Evolutionary conservation across 1,140 invertebrate species (phyloP), one percentile per base, ranked within the genome.

Genomic region (Trialeurodes vaporariorum): DNA sequence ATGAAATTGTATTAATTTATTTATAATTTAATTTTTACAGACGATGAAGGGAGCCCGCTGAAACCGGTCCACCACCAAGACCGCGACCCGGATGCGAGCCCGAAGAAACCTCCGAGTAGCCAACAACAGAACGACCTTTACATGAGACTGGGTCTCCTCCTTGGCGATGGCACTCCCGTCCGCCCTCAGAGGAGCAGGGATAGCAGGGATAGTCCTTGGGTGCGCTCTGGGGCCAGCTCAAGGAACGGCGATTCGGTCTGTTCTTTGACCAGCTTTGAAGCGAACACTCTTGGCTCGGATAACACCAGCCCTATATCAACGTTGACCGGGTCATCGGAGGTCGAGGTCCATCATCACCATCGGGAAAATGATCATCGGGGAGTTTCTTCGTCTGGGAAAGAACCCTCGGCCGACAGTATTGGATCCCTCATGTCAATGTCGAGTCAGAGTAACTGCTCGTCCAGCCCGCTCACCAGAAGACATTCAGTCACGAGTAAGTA

Each of bases 251-350:
- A 81, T n/a, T 85, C 83, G 1, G 82, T 86, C 70, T 83, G 84
- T 24, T 92, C 90, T 0, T 75, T 92, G 22, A 87, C 86, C 1
- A 91, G 88, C 64, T 85, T 88, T 63, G 90, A 93, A 64, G 84
- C 86, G 1, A 65, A 70, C 26, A 73, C 82, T 76, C 12, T 75
- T 79, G n/a, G 84, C 2, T 90, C 91, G 0, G 87, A 86, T 61
- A 93, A 93, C 71, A 92, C 90, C 2, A 93, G 91, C 77, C 91
- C 92, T 23, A 86, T 91, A 68, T 94, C 92, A 9, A 94, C 92
- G 0, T 78, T 94, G 13, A 94, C 92, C 22, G 91, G 91, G 72
- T 80, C 34, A 5, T 49, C 34, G 17, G 34, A 49, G 34, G 34
- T 49, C 65, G n/a, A 78, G 74, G 65, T 68, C 61, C 68, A 66